A percentile compares a stretch with the other conserved stretches of the same genome.
phyloP scores from a whole-genome alignment of 1,140 invertebrate species.

The Gyrodactylus salaris region DNA sequence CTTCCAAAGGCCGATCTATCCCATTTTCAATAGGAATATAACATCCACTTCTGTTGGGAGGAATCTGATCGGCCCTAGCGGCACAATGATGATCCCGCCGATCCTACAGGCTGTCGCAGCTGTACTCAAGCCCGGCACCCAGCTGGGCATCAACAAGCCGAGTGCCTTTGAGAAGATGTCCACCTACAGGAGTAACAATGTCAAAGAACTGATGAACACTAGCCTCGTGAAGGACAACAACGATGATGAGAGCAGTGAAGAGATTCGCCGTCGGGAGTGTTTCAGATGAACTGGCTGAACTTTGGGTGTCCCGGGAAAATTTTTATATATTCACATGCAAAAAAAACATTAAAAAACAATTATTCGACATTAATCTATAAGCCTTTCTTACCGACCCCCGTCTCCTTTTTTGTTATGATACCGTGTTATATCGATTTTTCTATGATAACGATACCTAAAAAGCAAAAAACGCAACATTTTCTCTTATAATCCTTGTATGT shows the following conservation, averaged over 20 bases:
- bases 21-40: neutral
- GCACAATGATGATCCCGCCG: neutral
- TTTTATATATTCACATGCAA: no score
- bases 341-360: no score
- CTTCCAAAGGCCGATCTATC: neutral
- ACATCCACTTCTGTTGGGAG: neutral
- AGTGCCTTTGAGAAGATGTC: neutral
- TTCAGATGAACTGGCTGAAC: no score
- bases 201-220: neutral
- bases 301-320: no score
- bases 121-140: neutral
- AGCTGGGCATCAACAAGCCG: neutral
- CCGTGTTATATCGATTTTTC: no score
- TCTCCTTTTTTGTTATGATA: no score
- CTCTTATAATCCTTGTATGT: no score
- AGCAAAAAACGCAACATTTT: no score
- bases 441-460: no score
- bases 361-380: no score
- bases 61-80: neutral
- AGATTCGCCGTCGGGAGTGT: neutral
- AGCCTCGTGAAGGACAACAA: neutral
- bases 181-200: neutral
- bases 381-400: no score
- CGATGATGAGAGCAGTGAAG: neutral
- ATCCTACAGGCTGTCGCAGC: neutral